These are phyloP conservation scores for Brachyopa scutellaris DNA, from an alignment of 2,888 invertebrate species.

Conservation along the genomic window DNA sequence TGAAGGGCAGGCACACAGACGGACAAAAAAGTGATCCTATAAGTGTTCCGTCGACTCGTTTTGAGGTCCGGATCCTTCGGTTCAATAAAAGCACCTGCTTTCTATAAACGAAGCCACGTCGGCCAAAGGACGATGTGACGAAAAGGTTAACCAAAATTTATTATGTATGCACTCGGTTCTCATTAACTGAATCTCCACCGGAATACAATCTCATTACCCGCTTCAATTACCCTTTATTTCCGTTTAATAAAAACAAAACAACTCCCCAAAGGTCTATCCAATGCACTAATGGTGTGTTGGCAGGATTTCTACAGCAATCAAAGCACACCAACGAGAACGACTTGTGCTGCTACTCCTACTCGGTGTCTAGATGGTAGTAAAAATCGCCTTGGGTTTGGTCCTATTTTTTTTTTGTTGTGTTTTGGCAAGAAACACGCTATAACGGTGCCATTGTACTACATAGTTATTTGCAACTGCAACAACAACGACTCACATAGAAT, in stretches of 20 bases:
- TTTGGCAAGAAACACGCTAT: constrained; percentile 50
- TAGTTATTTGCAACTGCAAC: constrained; percentile 33
- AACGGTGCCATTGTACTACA: constrained; percentile 10
- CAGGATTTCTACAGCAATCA: constrained; percentile 45
- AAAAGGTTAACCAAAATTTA: too few relatives aligned
- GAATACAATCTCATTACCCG: neutral
- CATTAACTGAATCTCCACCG: too few relatives aligned
- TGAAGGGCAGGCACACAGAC: too few relatives aligned
- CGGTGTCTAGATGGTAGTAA: constrained; percentile 25
- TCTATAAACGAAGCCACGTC: too few relatives aligned
- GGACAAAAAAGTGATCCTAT: too few relatives aligned
- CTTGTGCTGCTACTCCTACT: constrained; percentile 1
- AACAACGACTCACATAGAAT: constrained; percentile 66
- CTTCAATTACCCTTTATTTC: neutral
- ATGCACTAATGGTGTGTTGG: constrained; percentile 65
- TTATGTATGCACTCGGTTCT: too few relatives aligned
- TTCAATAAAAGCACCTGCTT: too few relatives aligned
- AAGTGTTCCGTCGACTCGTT: too few relatives aligned
- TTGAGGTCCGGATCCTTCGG: too few relatives aligned
- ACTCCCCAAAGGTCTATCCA: constrained; percentile 39
- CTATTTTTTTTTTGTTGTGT: constrained; percentile 43
- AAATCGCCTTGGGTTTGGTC: constrained; percentile 42
- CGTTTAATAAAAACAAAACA: constrained; percentile 1
- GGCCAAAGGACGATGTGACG: too few relatives aligned
- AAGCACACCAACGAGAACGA: constrained; percentile 26